Base-by-base conservation (phyloP, 2,113 vertebrate species). In the Argyrosomus japonicus region DNA sequence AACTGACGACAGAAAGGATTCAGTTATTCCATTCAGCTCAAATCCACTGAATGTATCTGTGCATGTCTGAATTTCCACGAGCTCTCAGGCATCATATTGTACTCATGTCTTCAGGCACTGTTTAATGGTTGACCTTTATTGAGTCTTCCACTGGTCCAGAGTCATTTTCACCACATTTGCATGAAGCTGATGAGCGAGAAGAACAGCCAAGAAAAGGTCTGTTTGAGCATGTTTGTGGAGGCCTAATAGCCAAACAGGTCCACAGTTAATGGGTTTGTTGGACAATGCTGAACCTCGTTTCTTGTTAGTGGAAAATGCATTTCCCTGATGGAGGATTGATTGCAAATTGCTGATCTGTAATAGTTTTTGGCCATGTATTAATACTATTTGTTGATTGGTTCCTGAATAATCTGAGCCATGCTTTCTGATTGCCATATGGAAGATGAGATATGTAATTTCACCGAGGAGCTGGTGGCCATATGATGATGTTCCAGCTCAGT, bases 381-480 rank as follows among this genome's bases (percentile, higher is more conserved):
- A 53, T 29, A 54, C 32, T 51, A 40, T 69, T 62, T 77, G 61
- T 51, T 60, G 74, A 76, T 60, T 73, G 45, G 47, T 68, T 73
- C n/a, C 53, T 60, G 68, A 75, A 57, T 65, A 70, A 70, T 72
- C 40, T 60, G 32, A 64, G 70, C 70, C 47, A 36, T 57, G 21
- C 50, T 63, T 53, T 77, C 40, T 64, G 25, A 64, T 67, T 65
- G 17, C 75, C 32, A 54, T 65, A 56, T 65, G 68, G 23, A 17
- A 67, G n/a, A 45, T 0, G 36, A 40, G 36, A 40, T 40, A 40
- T 50, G 27, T 72, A 40, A 56, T 77, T 85, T 77, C 21, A 17
- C 19, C 6, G 50, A 80, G 57, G 23, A 63, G 25, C 45, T 58
- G 54, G 53, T 23, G 51, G 47, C 76, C 36, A 54, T 78, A 36